Evolutionary conservation across 2,113 vertebrate genomes (phyloP).

Genomic region (Coracopsis vasa): DNA sequence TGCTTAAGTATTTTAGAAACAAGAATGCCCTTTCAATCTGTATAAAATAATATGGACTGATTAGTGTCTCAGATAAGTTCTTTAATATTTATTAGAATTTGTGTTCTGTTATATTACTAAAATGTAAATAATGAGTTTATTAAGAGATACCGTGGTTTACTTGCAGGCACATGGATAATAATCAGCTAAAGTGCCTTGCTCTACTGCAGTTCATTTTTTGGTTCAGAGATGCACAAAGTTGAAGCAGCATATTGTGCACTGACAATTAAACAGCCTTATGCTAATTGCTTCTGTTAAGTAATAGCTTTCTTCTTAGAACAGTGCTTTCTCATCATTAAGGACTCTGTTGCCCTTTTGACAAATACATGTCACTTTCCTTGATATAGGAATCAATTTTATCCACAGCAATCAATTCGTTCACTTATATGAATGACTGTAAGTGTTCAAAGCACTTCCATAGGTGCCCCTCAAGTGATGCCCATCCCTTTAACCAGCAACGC

Average conservation of each 20-base stretch:
- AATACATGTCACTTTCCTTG: not conserved
- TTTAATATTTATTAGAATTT: not conserved
- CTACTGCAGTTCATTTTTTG: not conserved
- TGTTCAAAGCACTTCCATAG: not conserved
- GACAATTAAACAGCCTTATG: not conserved
- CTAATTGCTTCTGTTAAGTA: not conserved
- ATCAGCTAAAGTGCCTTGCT: not conserved
- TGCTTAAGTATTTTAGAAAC: not conserved
- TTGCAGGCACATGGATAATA: not conserved
- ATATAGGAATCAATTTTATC: not conserved
- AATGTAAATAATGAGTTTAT: not conserved
- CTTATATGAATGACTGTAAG: fast-evolving
- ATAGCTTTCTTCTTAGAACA: not conserved
- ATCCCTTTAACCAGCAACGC: not conserved
- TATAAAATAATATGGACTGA: not conserved
- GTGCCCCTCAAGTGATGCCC: not conserved
- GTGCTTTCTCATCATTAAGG: not conserved
- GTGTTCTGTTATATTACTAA: not conserved
- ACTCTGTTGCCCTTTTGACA: not conserved
- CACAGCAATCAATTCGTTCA: not conserved
- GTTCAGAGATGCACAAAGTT: not conserved
- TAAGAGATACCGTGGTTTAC: not conserved
- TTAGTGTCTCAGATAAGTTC: not conserved
- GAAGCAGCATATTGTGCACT: not conserved
- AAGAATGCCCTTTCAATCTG: not conserved